phyloP scores from a whole-genome alignment of 1,140 invertebrate species.

The Drosophila subobscura region DNA sequence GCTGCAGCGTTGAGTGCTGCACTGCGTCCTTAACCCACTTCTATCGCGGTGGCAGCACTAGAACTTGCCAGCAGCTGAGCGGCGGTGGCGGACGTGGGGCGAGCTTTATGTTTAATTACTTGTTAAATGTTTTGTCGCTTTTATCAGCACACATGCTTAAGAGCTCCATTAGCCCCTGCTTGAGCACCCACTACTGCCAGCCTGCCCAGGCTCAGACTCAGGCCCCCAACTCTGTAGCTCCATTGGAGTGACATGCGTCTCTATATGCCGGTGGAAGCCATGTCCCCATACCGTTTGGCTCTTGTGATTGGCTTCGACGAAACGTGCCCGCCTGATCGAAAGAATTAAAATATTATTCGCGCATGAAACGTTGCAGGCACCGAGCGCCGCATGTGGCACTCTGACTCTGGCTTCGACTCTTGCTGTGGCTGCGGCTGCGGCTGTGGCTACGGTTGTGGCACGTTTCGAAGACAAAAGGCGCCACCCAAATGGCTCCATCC shows the following conservation, averaged over 20 bases:
- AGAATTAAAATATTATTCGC: constrained; percentile 79
- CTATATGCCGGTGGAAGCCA: constrained; percentile 20
- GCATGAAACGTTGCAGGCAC: constrained; percentile 64
- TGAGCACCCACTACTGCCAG: constrained; percentile 26
- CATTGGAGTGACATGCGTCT: constrained; percentile 48
- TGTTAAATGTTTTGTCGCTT: constrained; percentile 79
- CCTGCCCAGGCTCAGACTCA: constrained; percentile 17
- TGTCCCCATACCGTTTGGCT: constrained; percentile 36
- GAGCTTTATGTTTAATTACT: constrained; percentile 79
- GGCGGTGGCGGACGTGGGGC: constrained; percentile 20
- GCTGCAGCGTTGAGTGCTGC: constrained; percentile 49
- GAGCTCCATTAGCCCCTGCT: constrained; percentile 63
- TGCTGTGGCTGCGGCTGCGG: not conserved
- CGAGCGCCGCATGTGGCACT: constrained; percentile 72
- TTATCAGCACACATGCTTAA: constrained; percentile 66
- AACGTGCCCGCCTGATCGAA: constrained; percentile 60
- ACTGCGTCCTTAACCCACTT: constrained; percentile 72
- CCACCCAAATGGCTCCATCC: constrained; percentile 72
- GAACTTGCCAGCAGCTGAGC: constrained; percentile 22
- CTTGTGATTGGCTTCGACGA: constrained; percentile 63
- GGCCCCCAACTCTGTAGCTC: too few species aligned
- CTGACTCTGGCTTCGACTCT: constrained; percentile 14
- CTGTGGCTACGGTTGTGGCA: constrained; percentile 51
- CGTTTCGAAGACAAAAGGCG: constrained; percentile 76
- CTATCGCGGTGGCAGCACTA: constrained; percentile 35